These are phyloP conservation scores for Rhinopithecus roxellana DNA, from an alignment of 2,113 vertebrate species.

Conservation along the genomic window DNA sequence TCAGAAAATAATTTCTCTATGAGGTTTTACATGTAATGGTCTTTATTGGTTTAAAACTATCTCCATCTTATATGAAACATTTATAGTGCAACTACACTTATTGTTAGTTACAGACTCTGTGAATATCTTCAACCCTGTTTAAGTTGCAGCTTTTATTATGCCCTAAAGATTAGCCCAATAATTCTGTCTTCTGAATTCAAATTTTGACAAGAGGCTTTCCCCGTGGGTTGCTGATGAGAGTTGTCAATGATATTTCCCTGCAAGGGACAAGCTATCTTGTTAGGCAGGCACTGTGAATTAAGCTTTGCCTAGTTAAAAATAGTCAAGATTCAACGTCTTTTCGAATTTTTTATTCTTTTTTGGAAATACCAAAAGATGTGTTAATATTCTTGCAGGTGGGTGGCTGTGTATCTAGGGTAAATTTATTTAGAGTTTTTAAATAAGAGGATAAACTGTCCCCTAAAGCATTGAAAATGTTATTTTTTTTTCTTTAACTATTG, in stretches of 20 bases:
- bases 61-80: not conserved
- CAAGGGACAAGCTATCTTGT: conserved; percentile 34
- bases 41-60: not conserved
- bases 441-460: not conserved
- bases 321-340: conserved; percentile 3
- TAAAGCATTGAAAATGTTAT: not conserved
- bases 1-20: conserved; percentile 28
- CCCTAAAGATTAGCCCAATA: not conserved
- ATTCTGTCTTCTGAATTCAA: conserved; percentile 50
- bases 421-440: conserved; percentile 25
- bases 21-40: not conserved
- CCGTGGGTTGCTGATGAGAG: conserved; percentile 62
- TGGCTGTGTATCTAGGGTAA: not conserved
- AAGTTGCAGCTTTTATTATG: conserved; percentile 45
- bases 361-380: conserved; percentile 54
- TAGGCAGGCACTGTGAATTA: not conserved
- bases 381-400: conserved; percentile 42
- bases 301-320: conserved; percentile 58
- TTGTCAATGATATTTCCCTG: conserved; percentile 61
- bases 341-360: conserved; percentile 28
- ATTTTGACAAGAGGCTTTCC: conserved; percentile 72
- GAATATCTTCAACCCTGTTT: not conserved
- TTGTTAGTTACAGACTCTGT: not conserved
- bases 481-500: not conserved
- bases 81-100: not conserved